Evolutionary conservation across 2,888 invertebrate genomes (phyloP), one percentile per base, ranked within the genome.

Genomic region (Caenorhabditis angaria): DNA sequence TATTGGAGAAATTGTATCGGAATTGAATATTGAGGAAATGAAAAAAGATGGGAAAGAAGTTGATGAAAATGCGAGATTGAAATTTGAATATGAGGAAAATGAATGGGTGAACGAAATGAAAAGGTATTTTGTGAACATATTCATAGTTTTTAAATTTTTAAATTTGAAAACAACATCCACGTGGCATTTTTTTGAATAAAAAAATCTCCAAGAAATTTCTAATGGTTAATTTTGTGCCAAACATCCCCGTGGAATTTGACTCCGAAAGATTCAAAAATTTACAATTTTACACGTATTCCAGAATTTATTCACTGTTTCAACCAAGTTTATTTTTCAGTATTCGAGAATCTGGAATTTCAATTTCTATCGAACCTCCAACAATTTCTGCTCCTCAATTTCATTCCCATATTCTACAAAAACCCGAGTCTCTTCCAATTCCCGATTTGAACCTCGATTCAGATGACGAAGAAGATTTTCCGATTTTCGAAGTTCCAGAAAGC

Each of bases 401-500:
- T n/a, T n/a, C n/a, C n/a, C n/a, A n/a, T n/a, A n/a, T n/a, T n/a
- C n/a, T n/a, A n/a, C n/a, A n/a, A n/a, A n/a, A n/a, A n/a, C n/a
- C n/a, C n/a, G n/a, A n/a, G n/a, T n/a, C n/a, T n/a, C n/a, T n/a
- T n/a, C n/a, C n/a, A n/a, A n/a, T n/a, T n/a, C n/a, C n/a, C n/a
- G n/a, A n/a, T n/a, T n/a, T n/a, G n/a, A n/a, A 10, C 3, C n/a
- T 70, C 29, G 71, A 71, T 64, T 73, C 67, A 8, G 73, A 73
- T 53, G 71, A 72, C 29, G 73, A 66, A 27, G 73, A 73, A 25
- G 73, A 73, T 25, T 73, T 73, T 27, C 73, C 73, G 20, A 22
- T 0, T 1, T 73, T 62, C 51, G 10, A 47, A n/a, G 50, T 73
- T 0, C 50, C 54, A 1, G 65, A 62, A 1, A 10, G n/a, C 3